Percentiles rank a stretch among this genome's conserved stretches.
Conservation (phyloP, 2,113 vertebrate genomes). For the Ictidomys tridecemlineatus region DNA sequence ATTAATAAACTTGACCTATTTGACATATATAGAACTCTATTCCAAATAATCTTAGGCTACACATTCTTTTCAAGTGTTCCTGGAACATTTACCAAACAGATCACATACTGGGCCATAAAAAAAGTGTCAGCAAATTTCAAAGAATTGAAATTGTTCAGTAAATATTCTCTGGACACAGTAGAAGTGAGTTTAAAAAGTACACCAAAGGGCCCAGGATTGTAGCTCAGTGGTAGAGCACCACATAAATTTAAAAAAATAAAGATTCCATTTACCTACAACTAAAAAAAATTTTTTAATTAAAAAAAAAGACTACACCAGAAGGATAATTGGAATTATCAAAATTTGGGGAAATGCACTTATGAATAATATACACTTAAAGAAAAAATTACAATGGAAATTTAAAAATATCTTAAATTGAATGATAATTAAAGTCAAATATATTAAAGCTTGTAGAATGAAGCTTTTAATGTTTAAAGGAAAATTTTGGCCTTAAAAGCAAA, state of each 20-base stretch:
- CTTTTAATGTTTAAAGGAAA: background rate
- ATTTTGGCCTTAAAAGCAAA: background rate
- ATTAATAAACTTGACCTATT: background rate
- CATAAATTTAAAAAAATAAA: too few species aligned
- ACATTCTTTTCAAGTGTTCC: background rate
- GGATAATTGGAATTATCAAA: background rate
- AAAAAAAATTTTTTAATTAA: too few species aligned
- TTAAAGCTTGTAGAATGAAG: background rate
- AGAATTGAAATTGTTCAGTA: background rate
- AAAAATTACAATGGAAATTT: background rate
- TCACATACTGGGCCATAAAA: background rate
- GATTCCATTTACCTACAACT: too few species aligned
- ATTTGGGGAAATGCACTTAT: background rate
- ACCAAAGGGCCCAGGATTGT: background rate
- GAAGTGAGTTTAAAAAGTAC: background rate
- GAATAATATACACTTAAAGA: background rate
- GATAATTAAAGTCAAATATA: background rate
- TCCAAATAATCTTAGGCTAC: background rate
- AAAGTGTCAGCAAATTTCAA: background rate
- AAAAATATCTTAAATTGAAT: background rate
- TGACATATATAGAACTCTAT: background rate
- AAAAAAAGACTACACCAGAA: background rate
- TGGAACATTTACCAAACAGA: background rate
- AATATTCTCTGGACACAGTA: background rate
- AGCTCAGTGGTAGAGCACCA: too few species aligned